Conservation (phyloP, 2,888 invertebrate genomes). For the Amblyteles armatorius region DNA sequence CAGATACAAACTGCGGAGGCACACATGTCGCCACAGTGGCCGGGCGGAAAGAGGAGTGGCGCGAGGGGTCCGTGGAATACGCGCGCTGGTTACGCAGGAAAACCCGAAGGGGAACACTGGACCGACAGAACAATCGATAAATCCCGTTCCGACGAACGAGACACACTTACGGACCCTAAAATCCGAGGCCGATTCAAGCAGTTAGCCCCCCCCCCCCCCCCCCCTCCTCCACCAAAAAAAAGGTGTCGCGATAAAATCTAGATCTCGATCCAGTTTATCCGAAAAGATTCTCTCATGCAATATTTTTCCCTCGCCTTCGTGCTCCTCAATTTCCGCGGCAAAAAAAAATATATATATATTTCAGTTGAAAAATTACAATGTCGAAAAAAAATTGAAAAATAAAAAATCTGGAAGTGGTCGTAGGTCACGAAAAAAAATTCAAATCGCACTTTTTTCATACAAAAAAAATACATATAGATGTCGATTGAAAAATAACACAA, state of each 20-base stretch:
- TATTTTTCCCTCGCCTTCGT: not conserved
- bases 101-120: constrained; percentile 77
- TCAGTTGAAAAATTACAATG: not conserved
- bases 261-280: constrained; percentile 29
- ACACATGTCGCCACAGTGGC: constrained; percentile 65
- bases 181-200: constrained; percentile 13
- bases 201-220: not conserved
- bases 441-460: too few relatives aligned
- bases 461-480: not conserved
- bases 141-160: constrained; percentile 69
- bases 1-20: constrained; percentile 52
- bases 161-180: constrained; percentile 40
- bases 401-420: too few relatives aligned
- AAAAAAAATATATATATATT: not conserved
- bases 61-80: constrained; percentile 52
- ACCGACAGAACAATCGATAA: constrained; percentile 82
- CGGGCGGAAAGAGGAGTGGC: constrained; percentile 68
- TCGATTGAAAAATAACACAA: not conserved
- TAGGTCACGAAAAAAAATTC: too few relatives aligned
- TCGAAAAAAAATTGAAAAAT: not conserved
- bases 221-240: not conserved
- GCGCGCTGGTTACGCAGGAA: constrained; percentile 63
- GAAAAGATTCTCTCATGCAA: constrained; percentile 36
- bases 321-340: not conserved
- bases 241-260: constrained; percentile 14